These are phyloP conservation scores for Physella acuta DNA, from an alignment of 1,140 invertebrate genomes.

Conservation along the genomic window DNA sequence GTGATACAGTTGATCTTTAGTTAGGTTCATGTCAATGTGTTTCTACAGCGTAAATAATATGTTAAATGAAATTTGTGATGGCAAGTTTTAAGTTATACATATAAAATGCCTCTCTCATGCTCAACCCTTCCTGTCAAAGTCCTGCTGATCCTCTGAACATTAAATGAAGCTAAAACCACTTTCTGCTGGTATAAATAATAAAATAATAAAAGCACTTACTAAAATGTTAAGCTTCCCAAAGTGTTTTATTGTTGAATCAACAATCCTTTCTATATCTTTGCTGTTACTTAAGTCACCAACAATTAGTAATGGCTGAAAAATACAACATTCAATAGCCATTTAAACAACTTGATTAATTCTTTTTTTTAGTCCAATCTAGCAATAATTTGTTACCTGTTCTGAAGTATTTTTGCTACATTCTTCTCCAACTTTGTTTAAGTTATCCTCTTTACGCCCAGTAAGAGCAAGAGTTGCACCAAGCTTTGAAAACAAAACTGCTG, in stretches of 20 bases:
- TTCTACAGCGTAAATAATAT: too few relatives aligned
- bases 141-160: too few relatives aligned
- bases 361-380: too few relatives aligned
- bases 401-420: constrained; percentile 63
- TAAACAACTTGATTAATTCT: too few relatives aligned
- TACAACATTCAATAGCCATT: neutral
- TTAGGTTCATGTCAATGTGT: too few relatives aligned
- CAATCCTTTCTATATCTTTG: constrained; percentile 68
- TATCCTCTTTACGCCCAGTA: constrained; percentile 75
- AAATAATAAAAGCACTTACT: constrained; percentile 33
- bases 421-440: constrained; percentile 68
- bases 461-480: constrained; percentile 72
- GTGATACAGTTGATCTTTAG: too few relatives aligned
- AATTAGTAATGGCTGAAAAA: constrained; percentile 42
- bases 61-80: too few relatives aligned
- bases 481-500: constrained; percentile 74
- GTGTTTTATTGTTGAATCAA: constrained; percentile 61
- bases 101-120: too few relatives aligned
- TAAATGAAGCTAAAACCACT: too few relatives aligned
- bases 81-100: too few relatives aligned
- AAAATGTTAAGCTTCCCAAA: constrained; percentile 50
- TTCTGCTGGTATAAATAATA: too few relatives aligned
- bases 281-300: constrained; percentile 76
- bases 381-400: constrained; percentile 27
- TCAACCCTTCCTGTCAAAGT: too few relatives aligned